These are phyloP conservation scores for Thamnophis elegans DNA, from an alignment of 2,797 vertebrate genomes.

Conservation along the genomic window DNA sequence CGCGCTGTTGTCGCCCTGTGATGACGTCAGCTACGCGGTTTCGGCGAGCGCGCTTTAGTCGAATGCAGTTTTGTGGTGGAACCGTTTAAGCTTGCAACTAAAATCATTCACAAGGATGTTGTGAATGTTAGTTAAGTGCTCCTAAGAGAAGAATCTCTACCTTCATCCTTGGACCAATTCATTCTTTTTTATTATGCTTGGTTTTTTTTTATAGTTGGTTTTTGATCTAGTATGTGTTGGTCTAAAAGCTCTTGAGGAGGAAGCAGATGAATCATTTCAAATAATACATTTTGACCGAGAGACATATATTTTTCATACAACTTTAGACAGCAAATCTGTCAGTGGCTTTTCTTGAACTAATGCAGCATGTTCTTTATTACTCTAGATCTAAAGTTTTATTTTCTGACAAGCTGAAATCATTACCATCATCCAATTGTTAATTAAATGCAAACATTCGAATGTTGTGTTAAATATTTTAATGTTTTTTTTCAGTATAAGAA, in stretches of 20 bases:
- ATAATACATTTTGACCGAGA: not conserved
- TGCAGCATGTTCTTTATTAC: not conserved
- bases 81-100: not conserved
- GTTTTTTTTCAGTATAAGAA: not conserved
- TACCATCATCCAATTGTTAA: not conserved
- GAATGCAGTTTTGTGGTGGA: no score
- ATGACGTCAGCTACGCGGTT: no score
- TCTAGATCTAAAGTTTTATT: constrained; percentile 47
- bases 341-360: constrained; percentile 33
- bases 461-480: not conserved
- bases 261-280: not conserved
- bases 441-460: not conserved
- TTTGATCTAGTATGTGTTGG: not conserved
- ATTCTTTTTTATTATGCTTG: not conserved
- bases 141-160: not conserved
- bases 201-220: not conserved
- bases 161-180: fast-evolving
- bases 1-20: no score
- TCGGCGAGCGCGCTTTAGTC: no score
- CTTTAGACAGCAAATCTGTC: constrained; percentile 12
- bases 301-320: fast-evolving
- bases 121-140: constrained; percentile 34
- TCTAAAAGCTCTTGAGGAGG: not conserved
- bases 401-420: constrained; percentile 30
- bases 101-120: not conserved